Evolutionary conservation across 2,113 vertebrate genomes (phyloP).

Genomic region (Azemiops feae): DNA sequence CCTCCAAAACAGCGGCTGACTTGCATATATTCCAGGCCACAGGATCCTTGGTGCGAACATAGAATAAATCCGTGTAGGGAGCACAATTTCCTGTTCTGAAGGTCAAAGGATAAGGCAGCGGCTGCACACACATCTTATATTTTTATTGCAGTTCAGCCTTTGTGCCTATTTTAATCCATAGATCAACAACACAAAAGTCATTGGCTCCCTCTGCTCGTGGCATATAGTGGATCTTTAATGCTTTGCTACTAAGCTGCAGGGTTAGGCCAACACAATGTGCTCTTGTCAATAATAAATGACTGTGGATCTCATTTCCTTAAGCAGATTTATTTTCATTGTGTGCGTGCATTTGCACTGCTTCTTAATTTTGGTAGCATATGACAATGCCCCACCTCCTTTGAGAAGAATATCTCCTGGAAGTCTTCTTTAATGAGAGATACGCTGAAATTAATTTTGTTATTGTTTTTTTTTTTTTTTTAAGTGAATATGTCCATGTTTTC

Average conservation of each 20-base stretch:
- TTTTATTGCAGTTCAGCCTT: neutral
- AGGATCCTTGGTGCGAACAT: neutral
- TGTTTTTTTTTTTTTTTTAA: neutral
- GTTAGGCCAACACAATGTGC: neutral
- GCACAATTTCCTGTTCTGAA: neutral
- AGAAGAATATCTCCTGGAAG: neutral
- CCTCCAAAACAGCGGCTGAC: neutral
- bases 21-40: fast-evolving
- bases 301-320: neutral
- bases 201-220: neutral
- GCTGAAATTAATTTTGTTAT: neutral
- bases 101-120: fast-evolving
- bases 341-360: neutral
- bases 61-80: neutral
- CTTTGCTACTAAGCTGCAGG: neutral
- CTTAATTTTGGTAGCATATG: neutral
- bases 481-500: neutral
- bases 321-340: fast-evolving
- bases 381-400: neutral
- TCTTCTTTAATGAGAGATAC: neutral
- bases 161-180: fast-evolving
- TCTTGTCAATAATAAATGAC: fast-evolving
- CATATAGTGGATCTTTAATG: neutral
- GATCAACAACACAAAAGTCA: neutral
- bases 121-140: fast-evolving